Evolutionary conservation across 2,797 vertebrate genomes (phyloP), one percentile per base, ranked within the genome.

Genomic region (Onychomys leucogaster): DNA sequence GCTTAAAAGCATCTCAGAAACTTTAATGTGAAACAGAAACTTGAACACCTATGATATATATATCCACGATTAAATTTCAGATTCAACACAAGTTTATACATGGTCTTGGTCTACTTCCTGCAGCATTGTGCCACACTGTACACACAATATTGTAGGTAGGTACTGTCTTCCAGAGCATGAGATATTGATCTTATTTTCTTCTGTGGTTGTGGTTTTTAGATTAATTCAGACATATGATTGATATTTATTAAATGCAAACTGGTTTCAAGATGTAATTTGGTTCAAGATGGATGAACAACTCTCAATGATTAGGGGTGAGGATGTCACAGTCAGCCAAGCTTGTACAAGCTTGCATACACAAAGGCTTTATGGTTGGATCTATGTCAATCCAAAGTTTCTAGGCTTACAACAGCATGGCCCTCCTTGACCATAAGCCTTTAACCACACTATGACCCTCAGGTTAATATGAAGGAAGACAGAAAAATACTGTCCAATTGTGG

Each of bases 1-100:
- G 12, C 67, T 93, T 90, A 27, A 76, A 96, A 89, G 73, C 5
- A 52, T 34, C 43, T 90, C 46, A 65, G 57, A 90, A 95, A 90
- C 0, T 5, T 80, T 69, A 88, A 43, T 52, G 7, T 93, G 34
- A 84, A 80, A 87, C 27, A 77, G 75, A 71, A 41, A 84, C 2
- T 29, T 85, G 46, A 89, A 46, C 57, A n/a, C 46, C 43, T 88
- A 61, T 55, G 71, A 65, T 76, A 2, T 78, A 10, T 67, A 10
- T 63, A 65, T 82, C 11, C 2, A 17, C 43, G 75, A 71, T 16
- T 63, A 61, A 12, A 49, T 61, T 75, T 87, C 9, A 32, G 69
- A 89, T 95, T 92, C 43, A 86, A 41, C 14, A 75, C 91, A 43
- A 91, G 6, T 82, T 85, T 67, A 57, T 43, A 57, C 2, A 27